Conservation (phyloP, 1,140 invertebrate species). For the Apocrypta bakeri region DNA sequence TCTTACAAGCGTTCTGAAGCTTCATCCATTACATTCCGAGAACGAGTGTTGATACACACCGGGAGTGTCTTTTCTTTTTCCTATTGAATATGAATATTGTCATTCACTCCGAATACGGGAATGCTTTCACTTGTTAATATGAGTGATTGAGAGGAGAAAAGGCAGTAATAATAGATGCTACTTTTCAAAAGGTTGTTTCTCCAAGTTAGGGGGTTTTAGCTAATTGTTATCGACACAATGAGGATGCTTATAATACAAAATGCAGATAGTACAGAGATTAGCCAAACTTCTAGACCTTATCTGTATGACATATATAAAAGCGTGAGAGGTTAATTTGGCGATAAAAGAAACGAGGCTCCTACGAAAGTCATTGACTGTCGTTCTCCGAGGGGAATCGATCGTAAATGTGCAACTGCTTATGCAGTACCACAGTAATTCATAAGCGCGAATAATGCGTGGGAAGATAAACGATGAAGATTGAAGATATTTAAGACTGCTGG, state of each 20-base stretch:
- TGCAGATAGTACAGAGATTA: neutral
- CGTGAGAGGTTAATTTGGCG: no score
- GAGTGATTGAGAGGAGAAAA: neutral
- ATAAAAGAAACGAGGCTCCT: neutral
- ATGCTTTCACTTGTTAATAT: neutral
- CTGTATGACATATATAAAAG: no score
- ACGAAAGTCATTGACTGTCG: neutral
- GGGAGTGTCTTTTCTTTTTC: neutral
- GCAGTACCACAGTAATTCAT: neutral
- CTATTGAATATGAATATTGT: conserved; percentile 45
- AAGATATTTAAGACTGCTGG: conserved; percentile 57
- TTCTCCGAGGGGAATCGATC: neutral
- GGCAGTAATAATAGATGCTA: neutral
- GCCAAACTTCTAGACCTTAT: neutral
- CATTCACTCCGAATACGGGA: neutral
- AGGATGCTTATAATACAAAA: no score
- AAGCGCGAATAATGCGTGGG: conserved; percentile 54
- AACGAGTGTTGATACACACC: conserved; percentile 30
- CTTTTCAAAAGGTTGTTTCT: neutral
- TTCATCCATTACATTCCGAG: conserved; percentile 23
- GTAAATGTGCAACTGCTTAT: conserved; percentile 35
- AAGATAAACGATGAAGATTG: conserved; percentile 55
- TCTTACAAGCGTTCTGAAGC: neutral
- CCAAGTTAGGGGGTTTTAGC: neutral
- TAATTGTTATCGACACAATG: neutral